Base-by-base conservation (phyloP, 2,888 invertebrate species). In the Nymphalis c-album region DNA sequence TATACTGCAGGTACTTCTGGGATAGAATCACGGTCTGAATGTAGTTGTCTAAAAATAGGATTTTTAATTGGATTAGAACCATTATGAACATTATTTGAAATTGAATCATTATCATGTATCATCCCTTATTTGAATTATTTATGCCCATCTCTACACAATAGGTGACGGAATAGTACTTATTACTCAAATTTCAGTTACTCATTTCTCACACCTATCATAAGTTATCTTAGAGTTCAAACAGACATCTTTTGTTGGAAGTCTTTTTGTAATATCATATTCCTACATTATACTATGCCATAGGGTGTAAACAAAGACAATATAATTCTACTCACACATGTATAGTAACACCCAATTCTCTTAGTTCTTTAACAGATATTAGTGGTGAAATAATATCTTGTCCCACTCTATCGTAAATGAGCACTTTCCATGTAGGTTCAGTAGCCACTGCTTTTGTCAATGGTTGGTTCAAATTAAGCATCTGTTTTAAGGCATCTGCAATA, bases 361-460 rank as follows among this genome's bases (percentile, higher is more conserved):
- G 93, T 82, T 99, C 99, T 86, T 98, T 98, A 20, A 99, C 96
- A 22, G 98, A 97, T 81, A 99, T 94, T 63, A 99, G 90, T 0
- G 99, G 99, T 17, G 99, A 98, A 78, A 99, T 98, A 61, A 99
- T 98, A 85, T 99, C 99, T 91, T 99, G 99, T 5, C 99, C 99
- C 76, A 96, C 95, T 79, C 97, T 94, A 86, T 99, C 99, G 83
- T 99, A 99, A 71, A 99, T 95, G 71, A 99, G 92, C 68, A 99
- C 95, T 93, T 99, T 99, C 98, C 98, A 99, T 17, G 96, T 96
- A 31, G 98, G 98, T 89, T 99, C 97, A 48, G 95, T 94, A 13
- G 96, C 94, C 59, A 95, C 93, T 69, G 94, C 93, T 85, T 96
- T 97, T 3, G 95, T 95, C 71, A 95, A 92, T 47, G 96, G 94